Conservation (phyloP, 2,797 vertebrate genomes). For the Diglossa cyanea region DNA sequence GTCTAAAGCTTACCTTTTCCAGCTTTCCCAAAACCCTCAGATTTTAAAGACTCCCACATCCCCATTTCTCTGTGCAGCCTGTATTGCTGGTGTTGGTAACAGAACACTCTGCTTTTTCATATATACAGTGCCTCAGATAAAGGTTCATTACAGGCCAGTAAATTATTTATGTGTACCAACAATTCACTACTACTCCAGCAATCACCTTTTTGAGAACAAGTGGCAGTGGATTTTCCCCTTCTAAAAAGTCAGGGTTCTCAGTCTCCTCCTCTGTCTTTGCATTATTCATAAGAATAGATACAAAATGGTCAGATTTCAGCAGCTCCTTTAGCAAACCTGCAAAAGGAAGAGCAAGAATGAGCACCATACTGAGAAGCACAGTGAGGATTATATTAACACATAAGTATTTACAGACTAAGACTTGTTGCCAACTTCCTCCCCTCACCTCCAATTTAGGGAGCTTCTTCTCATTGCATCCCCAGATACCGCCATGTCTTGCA, state of each 20-base stretch:
- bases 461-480: background rate
- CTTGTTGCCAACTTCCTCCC: background rate
- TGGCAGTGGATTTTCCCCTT: slow-evolving; percentile 81
- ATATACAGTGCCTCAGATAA: background rate
- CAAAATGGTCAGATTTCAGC: slow-evolving; percentile 80
- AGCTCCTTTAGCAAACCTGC: slow-evolving; percentile 86
- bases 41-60: background rate
- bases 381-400: background rate
- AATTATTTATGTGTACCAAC: background rate
- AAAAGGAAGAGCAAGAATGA: background rate
- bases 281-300: slow-evolving; percentile 84
- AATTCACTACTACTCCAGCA: background rate
- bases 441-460: background rate
- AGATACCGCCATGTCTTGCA: background rate
- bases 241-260: slow-evolving; percentile 55
- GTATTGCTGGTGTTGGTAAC: background rate
- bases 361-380: background rate
- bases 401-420: background rate
- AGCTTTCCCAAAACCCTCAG: background rate
- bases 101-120: background rate
- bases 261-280: slow-evolving; percentile 44
- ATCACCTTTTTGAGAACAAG: slow-evolving; percentile 93
- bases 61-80: background rate
- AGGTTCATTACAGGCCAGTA: background rate
- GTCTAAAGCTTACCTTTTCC: background rate